Base-by-base conservation (phyloP, 2,888 invertebrate species). In the Girardia tigrina region DNA sequence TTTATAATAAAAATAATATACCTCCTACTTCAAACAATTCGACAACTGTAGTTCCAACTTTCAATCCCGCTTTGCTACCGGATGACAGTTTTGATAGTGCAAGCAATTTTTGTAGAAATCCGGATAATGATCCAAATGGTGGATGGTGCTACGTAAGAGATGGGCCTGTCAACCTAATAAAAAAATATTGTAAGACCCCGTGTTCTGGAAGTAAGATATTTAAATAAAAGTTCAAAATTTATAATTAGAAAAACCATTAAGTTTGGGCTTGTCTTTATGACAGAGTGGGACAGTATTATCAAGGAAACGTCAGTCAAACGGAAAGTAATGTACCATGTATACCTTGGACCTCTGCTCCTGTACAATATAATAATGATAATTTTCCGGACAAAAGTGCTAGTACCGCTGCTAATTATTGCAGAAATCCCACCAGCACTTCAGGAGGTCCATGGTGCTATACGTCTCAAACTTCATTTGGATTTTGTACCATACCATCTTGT, bases 381-480 rank as follows among this genome's bases (percentile, higher is more conserved):
- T 77, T 72, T 56, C 77, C 77, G 2, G 77, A 77, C 26, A 28
- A 28, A 12, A 26, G 29, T 20, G 16, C 71, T 4, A 14, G 42
- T n/a, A 28, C 23, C 23, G 77, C 77, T 1, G 28, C 42, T 0
- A 73, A 77, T 20, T 77, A 28, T 42, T 77, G 77, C 36, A 70
- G 77, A 36, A 77, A 77, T 56, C 77, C 77, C 14, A 71, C 73
- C 27, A 75, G 56, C 23, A n/a, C 27, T 23, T 20, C 23, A 1
- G 26, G 26, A 42, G 77, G 77, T 1, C 77, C 77, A 20, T 77
- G 77, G 77, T 77, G 77, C 26, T 77, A 23, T n/a, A 56, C 8
- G 4, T 6, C n/a, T 56, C 4, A n/a, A 56, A 8, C 8, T 36
- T 12, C 8, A 36, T 12, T 36, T 36, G 36, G 36, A 36, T 36